phyloP scores from a whole-genome alignment of 1,140 invertebrate genomes.

The Papilio polytes region DNA sequence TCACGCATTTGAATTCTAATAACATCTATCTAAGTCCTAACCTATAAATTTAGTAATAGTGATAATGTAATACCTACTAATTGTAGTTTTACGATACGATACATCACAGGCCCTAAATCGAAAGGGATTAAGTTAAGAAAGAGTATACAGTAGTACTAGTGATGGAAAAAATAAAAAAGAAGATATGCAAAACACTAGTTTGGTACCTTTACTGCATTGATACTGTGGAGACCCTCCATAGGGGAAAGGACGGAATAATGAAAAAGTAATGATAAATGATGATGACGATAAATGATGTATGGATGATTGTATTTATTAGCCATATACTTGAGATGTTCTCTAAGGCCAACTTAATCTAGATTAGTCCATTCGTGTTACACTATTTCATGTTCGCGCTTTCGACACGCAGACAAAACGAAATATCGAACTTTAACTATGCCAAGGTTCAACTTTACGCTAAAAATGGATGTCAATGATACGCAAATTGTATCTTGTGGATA shows the following conservation, averaged over 20 bases:
- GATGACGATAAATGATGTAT: neutral
- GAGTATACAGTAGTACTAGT: too few species aligned
- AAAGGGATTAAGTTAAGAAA: too few species aligned
- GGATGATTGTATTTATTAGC: neutral
- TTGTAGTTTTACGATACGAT: too few species aligned
- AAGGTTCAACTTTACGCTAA: slow-evolving; percentile 8
- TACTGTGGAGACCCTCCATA: too few species aligned
- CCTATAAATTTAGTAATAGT: too few species aligned
- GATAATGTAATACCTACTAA: too few species aligned
- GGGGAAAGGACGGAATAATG: neutral
- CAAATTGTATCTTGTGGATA: neutral
- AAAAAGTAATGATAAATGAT: neutral
- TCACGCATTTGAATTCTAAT: too few species aligned
- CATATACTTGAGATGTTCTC: neutral
- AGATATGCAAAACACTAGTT: too few species aligned
- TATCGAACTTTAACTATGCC: neutral
- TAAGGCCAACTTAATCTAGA: neutral
- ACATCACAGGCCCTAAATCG: too few species aligned
- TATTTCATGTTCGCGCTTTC: neutral
- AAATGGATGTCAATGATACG: neutral
- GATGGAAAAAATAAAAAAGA: too few species aligned
- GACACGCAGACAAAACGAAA: slow-evolving; percentile 1
- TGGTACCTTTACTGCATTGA: too few species aligned
- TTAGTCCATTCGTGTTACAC: neutral
- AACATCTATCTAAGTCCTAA: too few species aligned